Evolutionary conservation across 1,140 invertebrate genomes (phyloP).

Genomic region (Drosophila arawakana): DNA sequence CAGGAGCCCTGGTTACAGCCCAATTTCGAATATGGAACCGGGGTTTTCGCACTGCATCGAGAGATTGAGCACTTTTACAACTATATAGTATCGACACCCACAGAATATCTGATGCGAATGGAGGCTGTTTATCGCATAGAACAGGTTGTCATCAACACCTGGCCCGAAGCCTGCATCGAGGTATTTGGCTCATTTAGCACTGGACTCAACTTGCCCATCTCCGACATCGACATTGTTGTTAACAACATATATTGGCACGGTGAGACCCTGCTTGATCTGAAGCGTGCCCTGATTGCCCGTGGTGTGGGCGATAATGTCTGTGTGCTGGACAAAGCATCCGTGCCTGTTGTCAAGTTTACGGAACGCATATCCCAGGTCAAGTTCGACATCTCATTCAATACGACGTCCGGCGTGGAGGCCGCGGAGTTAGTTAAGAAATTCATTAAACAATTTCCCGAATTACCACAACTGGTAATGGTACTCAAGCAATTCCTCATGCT

Average conservation of each 20-base stretch:
- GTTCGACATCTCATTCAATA: conserved; percentile 66
- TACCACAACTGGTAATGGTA: conserved; percentile 64
- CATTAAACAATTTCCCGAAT: conserved; percentile 51
- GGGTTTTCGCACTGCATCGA: conserved; percentile 47
- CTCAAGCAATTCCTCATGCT: conserved; percentile 58
- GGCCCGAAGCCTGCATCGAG: conserved; percentile 54
- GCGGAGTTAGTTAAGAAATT: conserved; percentile 54
- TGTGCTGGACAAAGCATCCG: conserved; percentile 62
- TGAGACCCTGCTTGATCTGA: conserved; percentile 38
- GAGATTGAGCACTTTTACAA: conserved; percentile 65
- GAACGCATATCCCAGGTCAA: conserved; percentile 56
- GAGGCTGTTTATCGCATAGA: conserved; percentile 52
- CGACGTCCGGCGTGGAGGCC: conserved; percentile 51
- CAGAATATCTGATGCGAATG: conserved; percentile 45
- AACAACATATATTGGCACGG: conserved; percentile 25
- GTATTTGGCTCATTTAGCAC: conserved; percentile 64
- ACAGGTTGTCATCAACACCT: conserved; percentile 38
- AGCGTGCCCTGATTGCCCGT: conserved; percentile 34
- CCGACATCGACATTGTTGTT: conserved; percentile 60
- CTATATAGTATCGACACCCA: conserved; percentile 53
- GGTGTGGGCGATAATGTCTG: conserved; percentile 38
- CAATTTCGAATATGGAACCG: conserved; percentile 45
- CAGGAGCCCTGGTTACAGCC: conserved; percentile 44
- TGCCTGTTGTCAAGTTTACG: conserved; percentile 66
- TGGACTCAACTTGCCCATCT: conserved; percentile 51